Conservation (phyloP, 2,797 vertebrate species). For the Chloroceryle amazona region DNA sequence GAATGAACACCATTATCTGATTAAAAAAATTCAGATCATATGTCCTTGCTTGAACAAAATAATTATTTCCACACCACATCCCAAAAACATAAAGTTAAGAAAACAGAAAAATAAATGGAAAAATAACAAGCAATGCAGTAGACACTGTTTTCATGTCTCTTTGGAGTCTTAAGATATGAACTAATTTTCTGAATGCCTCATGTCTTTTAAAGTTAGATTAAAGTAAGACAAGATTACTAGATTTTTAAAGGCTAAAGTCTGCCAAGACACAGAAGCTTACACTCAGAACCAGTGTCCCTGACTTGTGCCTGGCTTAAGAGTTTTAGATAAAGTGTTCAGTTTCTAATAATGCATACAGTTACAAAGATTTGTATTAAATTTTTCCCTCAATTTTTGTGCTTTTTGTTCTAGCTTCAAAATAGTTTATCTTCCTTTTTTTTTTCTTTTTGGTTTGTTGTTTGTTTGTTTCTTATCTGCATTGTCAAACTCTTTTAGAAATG, state of each 20-base stretch:
- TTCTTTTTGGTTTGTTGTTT: too few relatives aligned
- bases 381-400: not conserved
- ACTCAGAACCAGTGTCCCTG: not conserved
- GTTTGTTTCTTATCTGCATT: not conserved
- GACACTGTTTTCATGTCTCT: not conserved
- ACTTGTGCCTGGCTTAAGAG: not conserved
- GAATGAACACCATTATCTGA: not conserved
- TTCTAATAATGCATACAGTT: not conserved
- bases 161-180: not conserved
- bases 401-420: not conserved
- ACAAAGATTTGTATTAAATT: fast-evolving
- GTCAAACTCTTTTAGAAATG: not conserved
- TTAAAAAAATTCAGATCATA: not conserved
- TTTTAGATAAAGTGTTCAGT: not conserved
- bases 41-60: not conserved
- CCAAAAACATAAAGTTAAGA: not conserved
- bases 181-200: not conserved
- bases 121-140: not conserved
- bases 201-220: not conserved
- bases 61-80: not conserved
- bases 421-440: not conserved
- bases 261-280: not conserved
- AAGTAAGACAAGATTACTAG: not conserved
- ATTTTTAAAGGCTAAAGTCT: not conserved
- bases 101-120: not conserved